Percentiles rank a stretch among this genome's conserved stretches.
Evolutionary conservation across 2,888 invertebrate genomes (phyloP).

Genomic region (Alentia gelatinosa): DNA sequence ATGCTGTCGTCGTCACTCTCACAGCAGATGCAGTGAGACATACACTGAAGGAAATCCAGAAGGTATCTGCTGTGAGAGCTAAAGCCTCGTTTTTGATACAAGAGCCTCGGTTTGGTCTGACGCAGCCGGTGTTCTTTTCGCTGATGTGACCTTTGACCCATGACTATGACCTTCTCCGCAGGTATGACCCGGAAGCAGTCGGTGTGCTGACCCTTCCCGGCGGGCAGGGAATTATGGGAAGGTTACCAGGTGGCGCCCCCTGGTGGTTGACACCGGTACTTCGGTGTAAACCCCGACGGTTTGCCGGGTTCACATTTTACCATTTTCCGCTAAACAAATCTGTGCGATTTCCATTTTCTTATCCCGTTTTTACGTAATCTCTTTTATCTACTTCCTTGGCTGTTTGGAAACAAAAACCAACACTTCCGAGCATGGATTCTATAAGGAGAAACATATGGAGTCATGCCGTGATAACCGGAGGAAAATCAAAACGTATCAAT

Average conservation of each 20-base stretch:
- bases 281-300: neutral
- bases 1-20: neutral
- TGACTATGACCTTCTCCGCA: neutral
- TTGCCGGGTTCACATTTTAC: neutral
- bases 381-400: too few relatives aligned
- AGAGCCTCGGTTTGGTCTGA: too few relatives aligned
- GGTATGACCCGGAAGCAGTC: conserved; percentile 17
- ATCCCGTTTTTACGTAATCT: too few relatives aligned
- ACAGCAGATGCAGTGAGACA: neutral
- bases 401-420: too few relatives aligned
- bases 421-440: too few relatives aligned
- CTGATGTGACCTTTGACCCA: neutral
- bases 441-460: too few relatives aligned
- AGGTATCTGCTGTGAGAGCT: neutral
- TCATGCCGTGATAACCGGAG: too few relatives aligned
- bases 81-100: too few relatives aligned
- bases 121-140: neutral
- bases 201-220: neutral
- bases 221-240: neutral
- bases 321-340: neutral
- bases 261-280: neutral
- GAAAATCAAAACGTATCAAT: too few relatives aligned
- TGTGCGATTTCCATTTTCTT: too few relatives aligned
- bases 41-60: too few relatives aligned
- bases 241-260: neutral